phyloP scores from a whole-genome alignment of 2,888 invertebrate genomes.

The Epistrophe eligans region DNA sequence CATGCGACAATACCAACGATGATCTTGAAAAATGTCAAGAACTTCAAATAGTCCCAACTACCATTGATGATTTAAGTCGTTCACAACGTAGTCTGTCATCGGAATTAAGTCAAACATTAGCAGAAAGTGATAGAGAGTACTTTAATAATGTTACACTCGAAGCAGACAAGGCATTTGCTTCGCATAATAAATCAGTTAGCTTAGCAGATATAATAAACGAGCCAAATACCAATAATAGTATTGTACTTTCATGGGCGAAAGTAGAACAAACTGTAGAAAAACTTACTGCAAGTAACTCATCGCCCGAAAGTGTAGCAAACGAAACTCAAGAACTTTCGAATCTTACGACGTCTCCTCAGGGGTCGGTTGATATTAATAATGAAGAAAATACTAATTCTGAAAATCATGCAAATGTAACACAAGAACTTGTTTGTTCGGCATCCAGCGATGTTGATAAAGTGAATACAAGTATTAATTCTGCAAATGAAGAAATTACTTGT shows the following conservation, averaged over 20 bases:
- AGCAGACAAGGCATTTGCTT: slow-evolving; percentile 41
- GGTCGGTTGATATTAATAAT: background rate
- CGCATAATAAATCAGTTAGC: slow-evolving; percentile 13
- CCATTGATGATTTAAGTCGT: slow-evolving; percentile 10
- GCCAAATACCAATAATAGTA: slow-evolving; percentile 20
- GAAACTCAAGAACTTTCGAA: slow-evolving; percentile 20
- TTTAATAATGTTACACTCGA: slow-evolving; percentile 52
- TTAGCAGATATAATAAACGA: slow-evolving; percentile 24
- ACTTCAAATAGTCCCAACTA: slow-evolving; percentile 14
- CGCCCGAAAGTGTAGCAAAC: slow-evolving; percentile 34
- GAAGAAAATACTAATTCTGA: background rate
- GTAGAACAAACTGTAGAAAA: slow-evolving; percentile 36
- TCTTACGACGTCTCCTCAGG: background rate
- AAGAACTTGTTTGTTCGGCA: slow-evolving; percentile 6
- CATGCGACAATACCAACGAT: slow-evolving; percentile 5
- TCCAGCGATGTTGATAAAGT: slow-evolving; percentile 21
- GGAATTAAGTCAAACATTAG: background rate
- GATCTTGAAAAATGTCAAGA: slow-evolving; percentile 42
- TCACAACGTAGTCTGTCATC: background rate
- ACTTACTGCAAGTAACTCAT: background rate
- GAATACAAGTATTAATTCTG: background rate
- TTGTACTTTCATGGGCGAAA: slow-evolving; percentile 44
- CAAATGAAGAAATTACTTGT: background rate
- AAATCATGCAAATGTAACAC: slow-evolving; percentile 23
- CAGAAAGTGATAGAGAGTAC: slow-evolving; percentile 33